phyloP scores from a whole-genome alignment of 2,113 vertebrate species.

The Rhipidura dahli region DNA sequence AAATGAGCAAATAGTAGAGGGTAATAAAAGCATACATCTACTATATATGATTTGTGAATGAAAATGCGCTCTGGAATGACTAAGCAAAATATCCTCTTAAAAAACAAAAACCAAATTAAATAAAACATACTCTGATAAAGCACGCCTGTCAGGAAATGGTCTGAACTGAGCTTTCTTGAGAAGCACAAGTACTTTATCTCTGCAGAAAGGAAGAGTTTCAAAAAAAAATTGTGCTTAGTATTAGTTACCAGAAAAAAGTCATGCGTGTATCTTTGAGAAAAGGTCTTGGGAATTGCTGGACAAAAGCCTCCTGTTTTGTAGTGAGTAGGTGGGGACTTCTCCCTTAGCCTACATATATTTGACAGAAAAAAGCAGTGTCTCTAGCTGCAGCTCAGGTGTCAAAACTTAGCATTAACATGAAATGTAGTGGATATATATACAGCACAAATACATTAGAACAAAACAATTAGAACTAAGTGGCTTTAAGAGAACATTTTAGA shows the following conservation, averaged over 20 bases:
- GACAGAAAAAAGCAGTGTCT: not conserved
- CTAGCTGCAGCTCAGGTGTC: not conserved
- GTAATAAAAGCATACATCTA: not conserved
- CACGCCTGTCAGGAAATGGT: not conserved
- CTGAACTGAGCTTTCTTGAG: not conserved
- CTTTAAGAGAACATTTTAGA: not conserved
- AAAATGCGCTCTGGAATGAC: not conserved
- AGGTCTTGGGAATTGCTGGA: not conserved
- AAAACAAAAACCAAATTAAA: not conserved
- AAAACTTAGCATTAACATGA: not conserved
- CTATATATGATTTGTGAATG: not conserved
- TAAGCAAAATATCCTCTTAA: not conserved
- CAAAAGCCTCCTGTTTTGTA: not conserved
- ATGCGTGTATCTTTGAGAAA: not conserved
- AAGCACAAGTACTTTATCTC: not conserved
- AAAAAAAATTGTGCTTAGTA: accelerated
- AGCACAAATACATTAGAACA: not conserved
- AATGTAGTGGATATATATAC: not conserved
- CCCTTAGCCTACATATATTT: not conserved
- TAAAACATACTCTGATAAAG: not conserved
- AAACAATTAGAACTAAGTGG: not conserved
- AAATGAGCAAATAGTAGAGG: not conserved
- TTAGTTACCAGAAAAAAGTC: not conserved
- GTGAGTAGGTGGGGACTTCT: not conserved
- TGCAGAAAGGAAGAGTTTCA: not conserved